A percentile compares a stretch with the other conserved stretches of the same genome.
These are phyloP conservation scores for Limnothrissa miodon DNA, from an alignment of 2,113 vertebrate species.

Conservation along the genomic window DNA sequence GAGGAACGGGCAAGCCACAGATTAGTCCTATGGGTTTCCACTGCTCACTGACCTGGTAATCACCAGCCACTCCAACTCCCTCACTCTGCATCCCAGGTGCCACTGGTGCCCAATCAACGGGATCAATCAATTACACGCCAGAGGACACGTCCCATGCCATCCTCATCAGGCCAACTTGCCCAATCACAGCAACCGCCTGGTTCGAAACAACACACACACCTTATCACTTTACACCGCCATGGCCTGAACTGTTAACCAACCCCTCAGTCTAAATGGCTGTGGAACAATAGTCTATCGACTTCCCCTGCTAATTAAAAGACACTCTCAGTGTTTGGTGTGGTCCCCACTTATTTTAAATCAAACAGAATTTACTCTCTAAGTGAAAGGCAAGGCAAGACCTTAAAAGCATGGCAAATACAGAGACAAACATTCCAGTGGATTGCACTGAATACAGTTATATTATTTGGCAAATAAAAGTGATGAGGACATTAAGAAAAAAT, in stretches of 20 bases:
- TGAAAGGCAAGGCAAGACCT: not conserved
- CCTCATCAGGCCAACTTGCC: not conserved
- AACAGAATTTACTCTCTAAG: not conserved
- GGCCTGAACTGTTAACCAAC: not conserved
- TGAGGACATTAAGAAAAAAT: not conserved
- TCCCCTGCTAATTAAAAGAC: not conserved
- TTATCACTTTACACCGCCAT: not conserved
- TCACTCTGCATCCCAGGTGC: not conserved
- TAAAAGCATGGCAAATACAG: not conserved
- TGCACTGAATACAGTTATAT: not conserved
- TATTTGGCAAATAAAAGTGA: not conserved
- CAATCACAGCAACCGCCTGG: not conserved
- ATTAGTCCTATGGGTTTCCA: not conserved
- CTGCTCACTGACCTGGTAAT: not conserved
- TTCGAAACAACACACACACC: not conserved
- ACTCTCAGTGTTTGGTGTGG: not conserved
- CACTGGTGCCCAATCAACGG: not conserved
- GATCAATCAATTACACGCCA: slow-evolving; percentile 1
- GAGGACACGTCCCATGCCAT: not conserved
- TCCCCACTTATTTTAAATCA: not conserved
- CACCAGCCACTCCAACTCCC: not conserved
- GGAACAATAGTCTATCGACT: not conserved
- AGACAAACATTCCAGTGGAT: not conserved
- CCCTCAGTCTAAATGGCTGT: not conserved
- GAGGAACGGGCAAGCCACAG: not conserved